Evolutionary conservation across 2,888 invertebrate genomes (phyloP), one percentile per base, ranked within the genome.

Genomic region (Opisthograptis luteolata): DNA sequence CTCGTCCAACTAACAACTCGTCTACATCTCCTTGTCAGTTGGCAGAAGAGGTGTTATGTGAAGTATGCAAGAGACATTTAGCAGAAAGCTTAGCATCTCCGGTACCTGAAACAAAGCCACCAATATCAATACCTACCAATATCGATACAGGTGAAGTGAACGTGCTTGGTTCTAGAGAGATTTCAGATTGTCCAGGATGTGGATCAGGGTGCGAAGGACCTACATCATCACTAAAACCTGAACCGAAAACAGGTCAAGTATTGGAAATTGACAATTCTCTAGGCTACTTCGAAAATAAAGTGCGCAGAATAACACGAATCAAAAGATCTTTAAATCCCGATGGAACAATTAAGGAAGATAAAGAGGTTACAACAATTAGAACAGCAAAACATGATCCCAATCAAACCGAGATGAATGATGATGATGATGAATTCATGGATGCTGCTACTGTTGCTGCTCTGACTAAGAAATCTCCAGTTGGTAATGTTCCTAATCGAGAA

Each of bases 271-370:
- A 67, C 13, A 60, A 40, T 10, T 46, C 49, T 7, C 47, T 70
- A 19, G 74, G 73, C 2, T 71, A 68, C 20, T 73, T 68, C 49
- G 73, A 77, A 52, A 68, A 61, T 14, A 70, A 67, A 41, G 45
- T 68, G 2, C 62, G 65, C 9, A 75, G 61, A 56, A 71, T 71
- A 12, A 66, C 59, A n/a, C 75, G 57, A 58, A 56, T 79, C 0
- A 73, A 48, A 24, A 63, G 74, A 53, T 64, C 55, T 1, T 55
- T 59, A 22, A 71, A 75, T 17, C 36, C 53, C 3, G 78, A 79
- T 62, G 79, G 76, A 1, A 71, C 68, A 1, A 62, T 34, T 24
- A 32, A 17, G 32, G 47, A 41, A 15, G 47, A 41, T 0, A 35
- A 20, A 47, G 35, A 47, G 36, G 27, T 17, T 3, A 25, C 13